These are phyloP conservation scores for Gandaritis pyraliata DNA, from an alignment of 2,888 invertebrate genomes.

Conservation along the genomic window DNA sequence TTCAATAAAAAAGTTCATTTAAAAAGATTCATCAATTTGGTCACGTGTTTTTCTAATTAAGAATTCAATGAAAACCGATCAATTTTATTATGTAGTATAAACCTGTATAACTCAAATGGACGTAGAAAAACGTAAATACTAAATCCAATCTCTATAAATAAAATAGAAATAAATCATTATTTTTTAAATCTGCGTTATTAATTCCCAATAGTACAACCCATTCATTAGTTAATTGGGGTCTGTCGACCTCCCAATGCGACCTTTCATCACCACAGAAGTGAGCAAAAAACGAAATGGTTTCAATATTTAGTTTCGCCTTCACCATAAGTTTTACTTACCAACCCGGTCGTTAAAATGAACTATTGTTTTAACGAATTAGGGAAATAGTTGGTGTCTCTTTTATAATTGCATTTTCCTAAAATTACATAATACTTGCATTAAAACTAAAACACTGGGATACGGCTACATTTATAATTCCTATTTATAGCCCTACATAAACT, in stretches of 20 bases:
- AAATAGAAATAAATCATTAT: slow-evolving; percentile 24
- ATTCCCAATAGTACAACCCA: slow-evolving; percentile 43
- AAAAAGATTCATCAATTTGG: too few relatives aligned
- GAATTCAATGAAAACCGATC: background rate
- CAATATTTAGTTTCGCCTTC: slow-evolving; percentile 45
- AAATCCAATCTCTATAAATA: slow-evolving; percentile 19
- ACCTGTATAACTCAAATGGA: background rate
- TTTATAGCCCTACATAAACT: too few relatives aligned
- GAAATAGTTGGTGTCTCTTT: too few relatives aligned
- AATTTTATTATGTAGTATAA: background rate
- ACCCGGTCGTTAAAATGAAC: background rate
- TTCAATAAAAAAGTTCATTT: too few relatives aligned
- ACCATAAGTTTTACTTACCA: slow-evolving; percentile 1
- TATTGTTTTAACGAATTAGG: too few relatives aligned
- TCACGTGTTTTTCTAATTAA: background rate
- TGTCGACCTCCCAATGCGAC: slow-evolving; percentile 60
- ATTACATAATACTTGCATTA: too few relatives aligned
- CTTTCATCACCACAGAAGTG: slow-evolving; percentile 54
- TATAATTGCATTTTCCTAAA: too few relatives aligned
- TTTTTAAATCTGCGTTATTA: slow-evolving; percentile 31
- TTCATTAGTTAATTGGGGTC: slow-evolving; percentile 60
- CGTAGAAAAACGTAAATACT: slow-evolving; percentile 9
- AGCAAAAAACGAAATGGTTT: slow-evolving; percentile 60
- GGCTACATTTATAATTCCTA: too few relatives aligned
- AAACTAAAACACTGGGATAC: too few relatives aligned